These are phyloP conservation scores for Nesidiocoris tenuis DNA, from an alignment of 2,888 invertebrate species.

Conservation along the genomic window DNA sequence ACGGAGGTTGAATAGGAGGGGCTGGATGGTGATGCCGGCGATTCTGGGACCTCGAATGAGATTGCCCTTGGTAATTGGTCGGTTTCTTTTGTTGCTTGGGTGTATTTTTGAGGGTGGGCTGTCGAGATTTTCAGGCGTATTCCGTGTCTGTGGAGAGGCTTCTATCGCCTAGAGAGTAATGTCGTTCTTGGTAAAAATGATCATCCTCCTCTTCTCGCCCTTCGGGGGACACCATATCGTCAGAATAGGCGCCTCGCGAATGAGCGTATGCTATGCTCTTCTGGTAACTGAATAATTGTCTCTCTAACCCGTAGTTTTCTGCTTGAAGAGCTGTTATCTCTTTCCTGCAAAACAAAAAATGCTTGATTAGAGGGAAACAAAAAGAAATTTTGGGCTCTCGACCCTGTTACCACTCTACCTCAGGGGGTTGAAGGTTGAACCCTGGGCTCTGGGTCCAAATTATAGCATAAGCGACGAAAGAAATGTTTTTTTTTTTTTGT, in stretches of 20 bases:
- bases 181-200: slow-evolving; percentile 50
- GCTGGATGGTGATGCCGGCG: slow-evolving; percentile 20
- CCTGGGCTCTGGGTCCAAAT: too few relatives aligned
- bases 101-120: slow-evolving; percentile 27
- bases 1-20: slow-evolving; percentile 23
- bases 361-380: too few relatives aligned
- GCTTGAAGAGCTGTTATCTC: slow-evolving; percentile 76
- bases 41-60: slow-evolving; percentile 18
- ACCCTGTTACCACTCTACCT: too few relatives aligned
- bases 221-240: slow-evolving; percentile 54
- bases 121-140: slow-evolving; percentile 63
- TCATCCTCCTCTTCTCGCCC: slow-evolving; percentile 53
- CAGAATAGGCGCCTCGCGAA: slow-evolving; percentile 60
- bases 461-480: too few relatives aligned
- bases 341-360: slow-evolving; percentile 60
- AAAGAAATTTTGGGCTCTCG: too few relatives aligned
- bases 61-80: neutral
- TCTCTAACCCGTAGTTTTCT: slow-evolving; percentile 79
- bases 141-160: slow-evolving; percentile 69
- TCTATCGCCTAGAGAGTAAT: slow-evolving; percentile 58
- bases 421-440: too few relatives aligned
- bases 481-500: too few relatives aligned
- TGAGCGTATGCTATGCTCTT: slow-evolving; percentile 73
- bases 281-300: slow-evolving; percentile 80
- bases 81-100: slow-evolving; percentile 30